phyloP scores from a whole-genome alignment of 2,797 vertebrate species.

The Capromys pilorides region DNA sequence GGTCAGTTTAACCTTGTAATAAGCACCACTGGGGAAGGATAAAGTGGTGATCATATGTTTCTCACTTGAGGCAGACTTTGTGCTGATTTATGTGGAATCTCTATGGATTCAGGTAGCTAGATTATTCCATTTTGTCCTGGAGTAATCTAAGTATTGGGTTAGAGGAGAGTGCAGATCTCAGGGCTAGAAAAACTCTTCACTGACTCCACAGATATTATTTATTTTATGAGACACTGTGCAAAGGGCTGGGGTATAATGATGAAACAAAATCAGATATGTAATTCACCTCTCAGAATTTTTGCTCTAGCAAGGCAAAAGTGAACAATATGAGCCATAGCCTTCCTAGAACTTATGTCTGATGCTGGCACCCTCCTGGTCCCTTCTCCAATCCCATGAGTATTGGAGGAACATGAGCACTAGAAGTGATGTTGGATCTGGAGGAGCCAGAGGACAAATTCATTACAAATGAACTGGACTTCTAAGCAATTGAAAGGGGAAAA shows the following conservation, averaged over 20 bases:
- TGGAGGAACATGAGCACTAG: background rate
- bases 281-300: background rate
- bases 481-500: background rate
- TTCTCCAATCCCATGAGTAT: background rate
- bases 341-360: background rate
- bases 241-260: background rate
- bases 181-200: constrained; percentile 1
- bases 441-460: background rate
- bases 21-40: background rate
- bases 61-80: background rate
- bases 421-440: background rate
- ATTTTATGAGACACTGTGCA: background rate
- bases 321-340: background rate
- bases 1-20: background rate
- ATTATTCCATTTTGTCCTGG: background rate
- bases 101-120: background rate
- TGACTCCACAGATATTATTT: background rate
- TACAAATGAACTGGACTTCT: background rate
- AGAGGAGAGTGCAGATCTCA: constrained; percentile 10
- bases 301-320: background rate
- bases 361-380: background rate
- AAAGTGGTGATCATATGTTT: background rate
- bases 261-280: background rate
- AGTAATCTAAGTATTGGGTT: background rate
- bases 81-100: background rate